Evolutionary conservation across 2,113 vertebrate species (phyloP).

Genomic region (Prinia subflava): DNA sequence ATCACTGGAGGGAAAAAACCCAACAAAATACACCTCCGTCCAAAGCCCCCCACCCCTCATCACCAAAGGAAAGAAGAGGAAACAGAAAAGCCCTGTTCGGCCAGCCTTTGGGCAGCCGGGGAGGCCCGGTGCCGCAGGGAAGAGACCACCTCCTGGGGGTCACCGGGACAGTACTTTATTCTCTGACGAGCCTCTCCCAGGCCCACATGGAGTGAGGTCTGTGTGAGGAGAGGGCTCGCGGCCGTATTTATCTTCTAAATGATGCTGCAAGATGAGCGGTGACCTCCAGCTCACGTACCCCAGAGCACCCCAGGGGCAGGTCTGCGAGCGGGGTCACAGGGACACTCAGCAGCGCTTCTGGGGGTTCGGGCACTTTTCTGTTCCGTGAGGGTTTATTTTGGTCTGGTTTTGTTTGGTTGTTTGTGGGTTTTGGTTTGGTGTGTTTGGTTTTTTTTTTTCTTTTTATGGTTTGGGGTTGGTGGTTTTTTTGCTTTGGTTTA

Average conservation of each 20-base stretch:
- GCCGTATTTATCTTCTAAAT: not conserved
- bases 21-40: fast-evolving
- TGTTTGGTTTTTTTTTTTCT: not conserved
- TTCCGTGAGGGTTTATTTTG: not conserved
- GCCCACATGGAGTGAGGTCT: not conserved
- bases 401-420: not conserved
- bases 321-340: fast-evolving
- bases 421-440: not conserved
- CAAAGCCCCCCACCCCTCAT: fast-evolving
- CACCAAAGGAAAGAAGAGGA: not conserved
- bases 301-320: too few species aligned
- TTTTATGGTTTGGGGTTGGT: not conserved
- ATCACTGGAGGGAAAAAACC: not conserved
- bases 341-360: not conserved
- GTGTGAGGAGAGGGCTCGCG: not conserved
- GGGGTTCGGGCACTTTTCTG: not conserved
- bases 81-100: not conserved
- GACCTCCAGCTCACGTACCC: not conserved
- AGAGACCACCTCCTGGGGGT: fast-evolving
- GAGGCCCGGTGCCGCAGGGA: not conserved
- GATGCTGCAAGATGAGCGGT: not conserved
- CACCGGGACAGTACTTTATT: not conserved
- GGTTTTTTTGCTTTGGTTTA: not conserved
- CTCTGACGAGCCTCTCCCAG: not conserved
- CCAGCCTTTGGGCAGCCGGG: not conserved